Conservation (phyloP, 30 jellyfish, hydroid and myxozoan species). For the Pseudorhiza aurosa region DNA sequence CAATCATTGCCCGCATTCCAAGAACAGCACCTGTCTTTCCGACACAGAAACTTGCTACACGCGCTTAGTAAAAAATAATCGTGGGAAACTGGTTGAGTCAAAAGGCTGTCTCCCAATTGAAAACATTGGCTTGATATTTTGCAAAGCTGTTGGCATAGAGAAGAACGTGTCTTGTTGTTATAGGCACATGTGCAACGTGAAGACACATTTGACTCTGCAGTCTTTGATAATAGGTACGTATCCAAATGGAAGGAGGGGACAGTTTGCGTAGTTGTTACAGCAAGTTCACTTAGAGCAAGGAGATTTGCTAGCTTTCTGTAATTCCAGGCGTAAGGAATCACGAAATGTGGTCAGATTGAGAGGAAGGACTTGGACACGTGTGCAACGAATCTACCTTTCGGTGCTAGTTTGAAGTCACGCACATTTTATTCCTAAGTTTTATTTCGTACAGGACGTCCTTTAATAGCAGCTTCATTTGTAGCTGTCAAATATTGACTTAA, state of each 20-base stretch:
- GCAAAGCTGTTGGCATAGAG: conserved; percentile 29
- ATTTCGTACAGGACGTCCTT: too few species aligned
- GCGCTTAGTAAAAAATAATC: conserved; percentile 11
- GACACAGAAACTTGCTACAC: conserved; percentile 38
- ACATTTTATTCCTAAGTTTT: too few species aligned
- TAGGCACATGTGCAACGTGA: conserved; percentile 44
- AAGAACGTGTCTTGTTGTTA: conserved; percentile 60
- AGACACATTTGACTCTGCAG: conserved; percentile 27
- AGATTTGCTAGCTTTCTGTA: too few species aligned
- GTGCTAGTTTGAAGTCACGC: background rate
- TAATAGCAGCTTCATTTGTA: too few species aligned
- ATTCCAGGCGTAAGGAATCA: too few species aligned
- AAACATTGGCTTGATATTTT: conserved; percentile 21
- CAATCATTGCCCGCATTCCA: conserved; percentile 57
- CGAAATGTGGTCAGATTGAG: too few species aligned
- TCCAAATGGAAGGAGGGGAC: background rate
- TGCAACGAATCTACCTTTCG: background rate
- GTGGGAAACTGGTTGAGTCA: conserved; percentile 17
- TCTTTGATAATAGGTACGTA: conserved; percentile 13
- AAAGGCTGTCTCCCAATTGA: conserved; percentile 52
- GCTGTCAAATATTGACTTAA: background rate
- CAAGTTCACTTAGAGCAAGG: background rate
- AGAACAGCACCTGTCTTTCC: conserved; percentile 34
- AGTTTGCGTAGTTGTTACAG: background rate
- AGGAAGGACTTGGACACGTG: too few species aligned